phyloP scores from a whole-genome alignment of 2,113 vertebrate genomes.

The Rhinoderma darwinii region DNA sequence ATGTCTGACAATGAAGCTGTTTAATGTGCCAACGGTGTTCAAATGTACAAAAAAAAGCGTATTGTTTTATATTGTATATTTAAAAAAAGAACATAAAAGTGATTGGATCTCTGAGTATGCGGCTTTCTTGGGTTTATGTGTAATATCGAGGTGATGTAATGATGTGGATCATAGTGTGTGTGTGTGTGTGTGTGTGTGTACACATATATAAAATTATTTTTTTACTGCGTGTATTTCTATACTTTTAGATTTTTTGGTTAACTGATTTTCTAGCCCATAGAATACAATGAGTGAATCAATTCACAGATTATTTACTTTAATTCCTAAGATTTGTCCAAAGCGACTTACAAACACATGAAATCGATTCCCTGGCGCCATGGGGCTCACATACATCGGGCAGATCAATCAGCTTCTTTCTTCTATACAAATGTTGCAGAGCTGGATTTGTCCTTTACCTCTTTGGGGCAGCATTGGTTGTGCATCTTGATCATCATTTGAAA shows the following conservation, averaged over 20 bases:
- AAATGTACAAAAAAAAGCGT: constrained; percentile 70
- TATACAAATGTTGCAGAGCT: no score
- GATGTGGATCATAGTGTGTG: background rate
- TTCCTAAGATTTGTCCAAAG: background rate
- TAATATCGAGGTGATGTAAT: background rate
- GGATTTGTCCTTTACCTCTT: no score
- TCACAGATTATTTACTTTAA: background rate
- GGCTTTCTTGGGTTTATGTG: background rate
- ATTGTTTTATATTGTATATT: constrained; percentile 77
- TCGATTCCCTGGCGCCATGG: no score
- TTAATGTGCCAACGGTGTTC: constrained; percentile 80
- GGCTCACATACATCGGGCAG: no score
- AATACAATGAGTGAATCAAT: background rate
- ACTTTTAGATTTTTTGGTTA: no score
- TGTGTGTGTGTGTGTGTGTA: background rate
- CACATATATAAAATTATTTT: no score
- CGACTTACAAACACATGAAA: background rate
- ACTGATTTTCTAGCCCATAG: no score
- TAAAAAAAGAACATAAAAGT: constrained; percentile 63
- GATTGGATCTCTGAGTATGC: constrained; percentile 43
- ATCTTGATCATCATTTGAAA: no score
- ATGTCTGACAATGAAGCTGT: constrained; percentile 62
- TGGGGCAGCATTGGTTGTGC: no score
- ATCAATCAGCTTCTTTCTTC: no score
- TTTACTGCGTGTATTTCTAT: background rate